Evolutionary conservation across 2,888 invertebrate species (phyloP), one percentile per base, ranked within the genome.

Genomic region (Venusia cambrica): DNA sequence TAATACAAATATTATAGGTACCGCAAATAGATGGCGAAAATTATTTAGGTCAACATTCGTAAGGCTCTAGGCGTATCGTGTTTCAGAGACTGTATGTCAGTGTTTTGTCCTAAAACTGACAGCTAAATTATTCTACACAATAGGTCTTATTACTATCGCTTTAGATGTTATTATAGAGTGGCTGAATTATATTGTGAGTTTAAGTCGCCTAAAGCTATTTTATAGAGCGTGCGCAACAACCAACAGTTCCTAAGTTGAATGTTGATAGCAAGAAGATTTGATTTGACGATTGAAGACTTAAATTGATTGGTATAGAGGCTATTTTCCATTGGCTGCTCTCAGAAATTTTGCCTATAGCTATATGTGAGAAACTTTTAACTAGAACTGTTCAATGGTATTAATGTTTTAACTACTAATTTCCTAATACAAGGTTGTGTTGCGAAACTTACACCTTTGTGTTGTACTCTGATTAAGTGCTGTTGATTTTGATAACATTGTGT

Each of bases 291-390:
- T n/a, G n/a, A n/a, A n/a, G n/a, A n/a, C n/a, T n/a, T n/a, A n/a
- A n/a, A n/a, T n/a, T n/a, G n/a, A n/a, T n/a, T n/a, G n/a, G n/a
- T n/a, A n/a, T n/a, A n/a, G 18, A 27, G 22, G 25, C 28, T 4
- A 27, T 10, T 38, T 31, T 31, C 19, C 24, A 15, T 30, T 8
- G 11, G 19, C 21, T 10, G 19, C 25, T 34, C 14, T 35, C 14
- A 29, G 33, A 26, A 17, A 6, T 19, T 7, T 17, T 28, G 27
- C 34, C 26, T 13, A 13, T 25, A 8, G 19, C 7, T 32, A 25
- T 27, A 18, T 14, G 38, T 77, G 79, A 65, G 77, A 78, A 74
- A 64, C 45, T 48, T 42, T n/a, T 48, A 45, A 56, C 65, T 66
- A 61, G 36, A 20, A 36, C 70, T 72, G 72, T 73, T 63, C 51